Percentiles rank a stretch among this genome's conserved stretches.
Conservation (phyloP, 1,140 invertebrate species). For the Trachelipus rathkii region DNA sequence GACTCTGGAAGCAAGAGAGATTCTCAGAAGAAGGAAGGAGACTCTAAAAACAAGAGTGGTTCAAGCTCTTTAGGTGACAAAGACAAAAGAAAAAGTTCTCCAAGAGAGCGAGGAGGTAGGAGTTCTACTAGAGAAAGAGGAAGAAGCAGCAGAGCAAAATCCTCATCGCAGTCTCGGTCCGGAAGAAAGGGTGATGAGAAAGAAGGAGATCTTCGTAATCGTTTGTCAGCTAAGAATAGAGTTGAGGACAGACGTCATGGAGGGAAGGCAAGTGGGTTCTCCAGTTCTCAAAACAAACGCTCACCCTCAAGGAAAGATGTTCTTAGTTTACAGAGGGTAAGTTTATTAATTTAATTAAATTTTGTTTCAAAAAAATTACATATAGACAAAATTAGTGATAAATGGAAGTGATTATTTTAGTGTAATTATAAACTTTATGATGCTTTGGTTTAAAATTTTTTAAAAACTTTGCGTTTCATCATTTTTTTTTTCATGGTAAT, state of each 20-base stretch:
- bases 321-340: neutral
- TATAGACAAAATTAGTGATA: no score
- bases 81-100: neutral
- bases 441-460: no score
- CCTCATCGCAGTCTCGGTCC: neutral
- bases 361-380: no score
- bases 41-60: neutral
- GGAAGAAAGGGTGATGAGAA: neutral
- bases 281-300: neutral
- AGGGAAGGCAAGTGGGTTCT: neutral
- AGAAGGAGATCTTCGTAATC: neutral
- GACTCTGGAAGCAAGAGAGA: no score
- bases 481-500: no score
- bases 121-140: neutral
- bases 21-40: neutral
- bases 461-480: no score
- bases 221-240: neutral
- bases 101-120: neutral
- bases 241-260: neutral
- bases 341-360: constrained; percentile 51
- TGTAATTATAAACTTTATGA: no score
- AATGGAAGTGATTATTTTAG: no score
- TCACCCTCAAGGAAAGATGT: constrained; percentile 16
- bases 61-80: neutral
- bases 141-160: neutral